Evolutionary conservation across 1,140 invertebrate species (phyloP), one percentile per base, ranked within the genome.

Genomic region (Orchesella cincta): DNA sequence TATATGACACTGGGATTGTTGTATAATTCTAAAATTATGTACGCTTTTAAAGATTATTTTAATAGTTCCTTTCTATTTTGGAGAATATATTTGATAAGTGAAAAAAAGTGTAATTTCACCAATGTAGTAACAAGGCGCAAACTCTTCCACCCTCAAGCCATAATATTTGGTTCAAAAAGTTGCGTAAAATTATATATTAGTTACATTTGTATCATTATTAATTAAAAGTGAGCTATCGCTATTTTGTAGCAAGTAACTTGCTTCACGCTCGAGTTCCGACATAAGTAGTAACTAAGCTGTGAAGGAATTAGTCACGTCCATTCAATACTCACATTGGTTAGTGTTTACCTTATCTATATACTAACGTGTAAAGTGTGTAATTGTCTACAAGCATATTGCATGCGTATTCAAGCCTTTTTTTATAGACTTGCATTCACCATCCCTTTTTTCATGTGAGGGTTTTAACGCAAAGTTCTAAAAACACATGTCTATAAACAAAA

Each of bases 111-210:
- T 57, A 57, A 57, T 57, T 57, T 57, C 54, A n/a, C 54, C 54
- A 57, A 57, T 57, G 54, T 57, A 46, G 18, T 57, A 18, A 31
- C 8, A 67, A 31, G 1, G 2, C 29, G 26, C 62, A 31, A 67
- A 33, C 62, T 67, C 62, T 67, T 67, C 62, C 62, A 57, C 62
- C 62, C 31, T 33, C 3, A 8, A 67, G 62, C 31, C 31, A 67
- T 67, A 62, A 62, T 28, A 31, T 29, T 67, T 67, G 26, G 23
- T 18, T 12, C 3, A 67, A 67, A 29, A 33, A 67, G 62, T 67
- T 67, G 28, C 62, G 26, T 67, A 67, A 67, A 67, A 57, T 57
- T 57, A 57, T n/a, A 57, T 57, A 57, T 57, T 46, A 12, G 20
- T 57, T 57, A 57, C 52, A n/a, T 57, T 57, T 57, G 52, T 57